A percentile compares a stretch with the other conserved stretches of the same genome.
Evolutionary conservation across 2,888 invertebrate genomes (phyloP).

Genomic region (Nomada fabriciana): DNA sequence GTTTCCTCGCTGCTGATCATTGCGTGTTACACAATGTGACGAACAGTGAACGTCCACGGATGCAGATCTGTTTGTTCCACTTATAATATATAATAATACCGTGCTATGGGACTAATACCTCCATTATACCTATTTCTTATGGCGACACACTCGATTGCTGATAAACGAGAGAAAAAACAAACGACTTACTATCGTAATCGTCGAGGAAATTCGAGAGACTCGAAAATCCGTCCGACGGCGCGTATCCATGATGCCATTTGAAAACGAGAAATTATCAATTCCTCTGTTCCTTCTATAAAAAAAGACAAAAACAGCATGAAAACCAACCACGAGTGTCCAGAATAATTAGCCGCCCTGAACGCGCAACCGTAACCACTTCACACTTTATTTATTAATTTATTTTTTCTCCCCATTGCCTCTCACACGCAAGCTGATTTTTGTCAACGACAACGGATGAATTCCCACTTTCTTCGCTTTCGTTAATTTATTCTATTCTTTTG

Average conservation of each 20-base stretch:
- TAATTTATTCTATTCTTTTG: no score
- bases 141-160: conserved; percentile 52
- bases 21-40: conserved; percentile 63
- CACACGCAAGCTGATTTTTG: no score
- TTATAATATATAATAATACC: conserved; percentile 11
- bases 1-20: conserved; percentile 70
- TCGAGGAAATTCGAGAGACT: conserved; percentile 58
- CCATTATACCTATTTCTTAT: conserved; percentile 9
- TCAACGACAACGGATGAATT: no score
- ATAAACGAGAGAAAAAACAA: not conserved
- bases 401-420: not conserved
- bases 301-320: conserved; percentile 22
- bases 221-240: conserved; percentile 24
- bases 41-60: conserved; percentile 59
- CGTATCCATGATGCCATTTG: not conserved
- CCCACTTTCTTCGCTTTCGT: no score
- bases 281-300: not conserved
- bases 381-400: conserved; percentile 17
- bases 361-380: conserved; percentile 47
- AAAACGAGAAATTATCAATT: not conserved
- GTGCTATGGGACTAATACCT: conserved; percentile 60
- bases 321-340: conserved; percentile 36
- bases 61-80: conserved; percentile 41
- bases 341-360: conserved; percentile 33
- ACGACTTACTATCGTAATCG: conserved; percentile 63